Evolutionary conservation across 2,888 invertebrate species (phyloP).

Genomic region (Rutpela maculata): DNA sequence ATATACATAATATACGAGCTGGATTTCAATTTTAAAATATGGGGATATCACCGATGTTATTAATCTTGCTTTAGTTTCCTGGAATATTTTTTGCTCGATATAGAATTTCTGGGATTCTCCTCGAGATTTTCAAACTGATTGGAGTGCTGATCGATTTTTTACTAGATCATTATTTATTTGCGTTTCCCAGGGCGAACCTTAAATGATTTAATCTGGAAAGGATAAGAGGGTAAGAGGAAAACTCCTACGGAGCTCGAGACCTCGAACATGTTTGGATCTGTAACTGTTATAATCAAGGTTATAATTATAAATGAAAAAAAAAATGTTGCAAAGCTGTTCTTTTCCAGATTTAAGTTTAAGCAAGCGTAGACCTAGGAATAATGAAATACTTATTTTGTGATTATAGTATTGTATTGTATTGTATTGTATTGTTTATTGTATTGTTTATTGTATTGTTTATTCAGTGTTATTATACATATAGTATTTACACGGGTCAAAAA

Average conservation of each 20-base stretch:
- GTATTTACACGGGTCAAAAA: too few species aligned
- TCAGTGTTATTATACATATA: too few species aligned
- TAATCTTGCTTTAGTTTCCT: constrained; percentile 14
- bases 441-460: too few species aligned
- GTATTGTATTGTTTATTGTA: too few species aligned
- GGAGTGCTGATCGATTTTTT: constrained; percentile 24
- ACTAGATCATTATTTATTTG: constrained; percentile 30
- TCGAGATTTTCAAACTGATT: constrained; percentile 11
- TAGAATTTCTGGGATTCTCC: background rate
- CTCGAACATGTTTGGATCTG: background rate
- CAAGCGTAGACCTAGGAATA: too few species aligned
- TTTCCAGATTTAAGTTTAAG: too few species aligned
- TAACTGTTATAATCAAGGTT: background rate
- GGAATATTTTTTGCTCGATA: background rate
- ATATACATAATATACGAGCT: background rate
- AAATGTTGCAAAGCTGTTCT: background rate
- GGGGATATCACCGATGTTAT: background rate
- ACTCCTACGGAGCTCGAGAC: background rate
- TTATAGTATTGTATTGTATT: too few species aligned
- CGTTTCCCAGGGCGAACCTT: constrained; percentile 10
- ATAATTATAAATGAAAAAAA: background rate
- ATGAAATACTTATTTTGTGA: too few species aligned
- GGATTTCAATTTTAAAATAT: background rate
- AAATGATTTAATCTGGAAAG: constrained; percentile 16
- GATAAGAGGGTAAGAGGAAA: constrained; percentile 9